Percentiles rank a stretch among this genome's conserved stretches.
Evolutionary conservation across 1,140 invertebrate genomes (phyloP).

Genomic region (Mya arenaria): DNA sequence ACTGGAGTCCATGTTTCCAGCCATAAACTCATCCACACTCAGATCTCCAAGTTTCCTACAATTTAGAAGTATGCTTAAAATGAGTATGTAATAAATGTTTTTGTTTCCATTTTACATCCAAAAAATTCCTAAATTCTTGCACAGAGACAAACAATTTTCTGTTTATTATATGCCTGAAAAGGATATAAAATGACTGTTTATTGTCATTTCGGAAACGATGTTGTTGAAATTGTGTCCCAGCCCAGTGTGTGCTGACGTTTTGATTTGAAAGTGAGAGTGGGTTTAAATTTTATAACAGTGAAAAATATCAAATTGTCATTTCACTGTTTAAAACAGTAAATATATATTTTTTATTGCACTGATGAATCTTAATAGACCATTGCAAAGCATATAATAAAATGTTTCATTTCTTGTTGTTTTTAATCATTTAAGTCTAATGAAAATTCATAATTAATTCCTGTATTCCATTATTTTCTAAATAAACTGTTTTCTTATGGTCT

Average conservation of each 20-base stretch:
- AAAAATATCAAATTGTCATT: background rate
- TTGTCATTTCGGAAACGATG: background rate
- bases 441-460: too few relatives aligned
- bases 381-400: too few relatives aligned
- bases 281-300: background rate
- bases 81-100: background rate
- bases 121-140: background rate
- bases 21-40: constrained; percentile 69
- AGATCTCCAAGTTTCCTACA: constrained; percentile 66
- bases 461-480: too few relatives aligned
- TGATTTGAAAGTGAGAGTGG: background rate
- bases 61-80: background rate
- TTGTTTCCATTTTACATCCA: background rate
- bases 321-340: too few relatives aligned
- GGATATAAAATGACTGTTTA: background rate
- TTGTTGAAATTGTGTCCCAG: background rate
- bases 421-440: too few relatives aligned
- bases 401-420: too few relatives aligned
- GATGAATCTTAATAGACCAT: too few relatives aligned
- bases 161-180: background rate
- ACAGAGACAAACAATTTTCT: background rate
- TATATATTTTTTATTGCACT: too few relatives aligned
- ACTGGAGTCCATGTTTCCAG: constrained; percentile 57
- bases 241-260: too few relatives aligned
- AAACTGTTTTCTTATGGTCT: too few relatives aligned